These are phyloP conservation scores for Micromussa lordhowensis DNA, from an alignment of 92 coral and sea anemone species.

Conservation along the genomic window DNA sequence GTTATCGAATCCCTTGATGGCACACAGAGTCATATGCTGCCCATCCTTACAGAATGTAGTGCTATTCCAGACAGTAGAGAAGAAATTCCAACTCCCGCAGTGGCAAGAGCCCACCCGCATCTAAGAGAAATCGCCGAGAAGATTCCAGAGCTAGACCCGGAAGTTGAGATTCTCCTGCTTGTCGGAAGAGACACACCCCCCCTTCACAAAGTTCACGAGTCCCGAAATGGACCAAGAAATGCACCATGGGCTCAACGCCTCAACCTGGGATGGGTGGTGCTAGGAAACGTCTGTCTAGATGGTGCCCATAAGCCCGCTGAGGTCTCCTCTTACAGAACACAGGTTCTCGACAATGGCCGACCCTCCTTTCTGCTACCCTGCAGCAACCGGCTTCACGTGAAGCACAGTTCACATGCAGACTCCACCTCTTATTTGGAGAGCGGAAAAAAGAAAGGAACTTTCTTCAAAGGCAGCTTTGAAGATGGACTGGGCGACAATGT, in stretches of 20 bases:
- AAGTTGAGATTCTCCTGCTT: constrained; percentile 37
- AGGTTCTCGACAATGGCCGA: constrained; percentile 58
- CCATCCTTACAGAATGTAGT: constrained; percentile 31
- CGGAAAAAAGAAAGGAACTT: too few species aligned
- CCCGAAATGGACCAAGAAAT: constrained; percentile 41
- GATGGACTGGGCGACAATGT: too few species aligned
- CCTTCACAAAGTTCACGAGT: constrained; percentile 67
- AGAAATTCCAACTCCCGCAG: constrained; percentile 50
- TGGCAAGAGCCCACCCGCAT: constrained; percentile 59
- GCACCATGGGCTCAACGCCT: too few species aligned
- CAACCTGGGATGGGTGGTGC: too few species aligned
- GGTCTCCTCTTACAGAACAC: constrained; percentile 45
- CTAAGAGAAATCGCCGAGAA: constrained; percentile 33
- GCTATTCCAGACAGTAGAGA: constrained; percentile 54
- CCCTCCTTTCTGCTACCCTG: constrained; percentile 55
- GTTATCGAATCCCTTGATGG: constrained; percentile 47
- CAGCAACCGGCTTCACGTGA: too few species aligned
- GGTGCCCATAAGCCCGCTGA: constrained; percentile 53
- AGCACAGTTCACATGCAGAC: too few species aligned
- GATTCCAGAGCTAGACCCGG: constrained; percentile 46
- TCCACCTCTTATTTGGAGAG: too few species aligned
- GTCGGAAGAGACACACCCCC: constrained; percentile 52
- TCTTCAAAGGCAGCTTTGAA: too few species aligned
- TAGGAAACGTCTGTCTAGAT: background rate
- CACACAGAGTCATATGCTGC: constrained; percentile 1